phyloP scores from a whole-genome alignment of 2,888 invertebrate genomes.

The Andricus quercusramuli region DNA sequence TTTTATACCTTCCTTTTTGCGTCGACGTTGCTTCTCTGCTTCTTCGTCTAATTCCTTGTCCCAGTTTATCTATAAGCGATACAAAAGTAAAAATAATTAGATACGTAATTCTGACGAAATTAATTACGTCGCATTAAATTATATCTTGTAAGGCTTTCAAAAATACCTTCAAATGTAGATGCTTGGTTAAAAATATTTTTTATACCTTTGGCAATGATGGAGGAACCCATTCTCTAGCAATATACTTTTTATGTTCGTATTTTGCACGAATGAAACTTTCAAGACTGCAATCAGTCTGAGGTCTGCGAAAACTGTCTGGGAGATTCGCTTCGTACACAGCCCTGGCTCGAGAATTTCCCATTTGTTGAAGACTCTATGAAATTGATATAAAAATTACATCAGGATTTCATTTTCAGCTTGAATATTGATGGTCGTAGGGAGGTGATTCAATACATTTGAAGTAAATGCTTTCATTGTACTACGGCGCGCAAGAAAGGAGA shows the following conservation, averaged over 20 bases:
- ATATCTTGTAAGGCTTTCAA: too few species aligned
- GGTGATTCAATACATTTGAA: not conserved
- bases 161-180: conserved; percentile 80
- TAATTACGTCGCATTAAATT: too few species aligned
- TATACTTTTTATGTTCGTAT: conserved; percentile 99
- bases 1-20: conserved; percentile 87
- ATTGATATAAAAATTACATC: not conserved
- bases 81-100: not conserved
- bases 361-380: conserved; percentile 90
- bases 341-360: conserved; percentile 98
- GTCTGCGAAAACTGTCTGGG: conserved; percentile 96
- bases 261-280: conserved; percentile 98
- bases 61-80: conserved; percentile 81
- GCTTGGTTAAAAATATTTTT: not conserved
- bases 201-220: conserved; percentile 90
- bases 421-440: not conserved
- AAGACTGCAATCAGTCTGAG: conserved; percentile 95
- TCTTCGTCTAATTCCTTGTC: conserved; percentile 94
- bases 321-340: conserved; percentile 98
- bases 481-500: not conserved
- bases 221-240: conserved; percentile 98
- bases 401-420: not conserved
- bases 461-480: not conserved
- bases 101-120: conserved; percentile 23
- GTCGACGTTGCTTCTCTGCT: conserved; percentile 89